Evolutionary conservation across 2,797 vertebrate species (phyloP), one percentile per base, ranked within the genome.

Genomic region (Gorsachius magnificus): DNA sequence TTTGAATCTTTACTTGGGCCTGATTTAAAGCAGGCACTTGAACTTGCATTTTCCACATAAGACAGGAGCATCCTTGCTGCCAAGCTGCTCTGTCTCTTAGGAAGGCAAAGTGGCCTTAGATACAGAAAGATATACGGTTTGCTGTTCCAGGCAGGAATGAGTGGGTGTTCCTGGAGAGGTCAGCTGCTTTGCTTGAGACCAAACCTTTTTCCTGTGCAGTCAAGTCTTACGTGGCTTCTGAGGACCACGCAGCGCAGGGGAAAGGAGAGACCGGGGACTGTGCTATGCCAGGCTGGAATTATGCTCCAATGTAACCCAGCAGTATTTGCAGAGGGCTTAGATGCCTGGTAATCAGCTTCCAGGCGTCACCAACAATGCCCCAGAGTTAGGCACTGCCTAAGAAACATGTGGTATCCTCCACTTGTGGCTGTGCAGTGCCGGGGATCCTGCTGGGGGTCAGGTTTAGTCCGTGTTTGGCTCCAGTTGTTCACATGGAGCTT

Each of bases 161-260:
- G 17, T 18, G 17, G 3, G n/a, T 56, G n/a, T 77, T 38, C 11
- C 7, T 0, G 3, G 71, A 77, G 51, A 60, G 35, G 24, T 60
- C 70, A 51, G 33, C 43, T 45, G 60, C 31, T 95, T 56, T 83
- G 31, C 66, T 70, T 60, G 31, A 33, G 29, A 11, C 25, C 26
- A 57, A 35, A 41, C 5, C 10, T 13, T 93, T 50, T 87, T 83
- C 11, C 33, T 68, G 14, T 71, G 60, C 38, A 56, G 56, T 68
- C 72, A 71, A 63, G 24, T 35, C 66, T 81, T 89, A 74, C 3
- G 4, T 36, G n/a, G 36, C 41, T 89, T 88, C 50, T 64, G 45
- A 94, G 64, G 10, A 33, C 78, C 0, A 0, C 1, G 1, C 41
- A 58, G 41, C 0, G 0, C 18, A n/a, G 14, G 16, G 29, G 17